phyloP scores from a whole-genome alignment of 2,888 invertebrate genomes.

The Gymnoscelis rufifasciata region DNA sequence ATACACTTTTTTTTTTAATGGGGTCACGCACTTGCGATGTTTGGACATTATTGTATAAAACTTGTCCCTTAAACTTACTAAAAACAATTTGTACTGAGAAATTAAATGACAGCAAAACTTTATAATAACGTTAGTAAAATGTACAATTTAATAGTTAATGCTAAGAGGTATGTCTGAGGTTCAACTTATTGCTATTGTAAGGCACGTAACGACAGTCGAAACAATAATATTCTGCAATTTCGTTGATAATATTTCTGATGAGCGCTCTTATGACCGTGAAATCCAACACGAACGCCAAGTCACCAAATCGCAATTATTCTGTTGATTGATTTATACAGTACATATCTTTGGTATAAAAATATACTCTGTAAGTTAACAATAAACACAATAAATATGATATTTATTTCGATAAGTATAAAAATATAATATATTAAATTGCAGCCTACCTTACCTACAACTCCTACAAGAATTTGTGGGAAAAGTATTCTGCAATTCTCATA shows the following conservation, averaged over 20 bases:
- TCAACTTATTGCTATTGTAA: constrained; percentile 1
- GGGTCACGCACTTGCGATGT: neutral
- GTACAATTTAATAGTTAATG: neutral
- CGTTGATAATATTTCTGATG: neutral
- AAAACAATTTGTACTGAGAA: too few species aligned
- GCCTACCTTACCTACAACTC: too few species aligned
- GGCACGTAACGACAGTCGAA: neutral
- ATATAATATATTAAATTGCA: too few species aligned
- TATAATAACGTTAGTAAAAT: neutral
- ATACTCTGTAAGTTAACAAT: neutral
- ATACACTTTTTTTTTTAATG: too few species aligned
- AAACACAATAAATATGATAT: neutral
- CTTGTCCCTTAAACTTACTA: too few species aligned
- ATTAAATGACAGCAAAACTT: too few species aligned
- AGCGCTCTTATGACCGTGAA: neutral
- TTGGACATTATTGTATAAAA: neutral
- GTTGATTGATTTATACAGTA: too few species aligned
- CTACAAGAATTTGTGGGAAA: too few species aligned
- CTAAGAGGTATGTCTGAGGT: neutral
- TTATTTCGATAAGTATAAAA: neutral
- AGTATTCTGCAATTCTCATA: too few species aligned
- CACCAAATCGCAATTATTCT: neutral
- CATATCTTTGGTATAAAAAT: neutral
- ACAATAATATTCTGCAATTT: neutral
- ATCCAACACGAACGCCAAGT: neutral